Evolutionary conservation across 2,113 vertebrate genomes (phyloP).

Genomic region (Rhinoderma darwinii): DNA sequence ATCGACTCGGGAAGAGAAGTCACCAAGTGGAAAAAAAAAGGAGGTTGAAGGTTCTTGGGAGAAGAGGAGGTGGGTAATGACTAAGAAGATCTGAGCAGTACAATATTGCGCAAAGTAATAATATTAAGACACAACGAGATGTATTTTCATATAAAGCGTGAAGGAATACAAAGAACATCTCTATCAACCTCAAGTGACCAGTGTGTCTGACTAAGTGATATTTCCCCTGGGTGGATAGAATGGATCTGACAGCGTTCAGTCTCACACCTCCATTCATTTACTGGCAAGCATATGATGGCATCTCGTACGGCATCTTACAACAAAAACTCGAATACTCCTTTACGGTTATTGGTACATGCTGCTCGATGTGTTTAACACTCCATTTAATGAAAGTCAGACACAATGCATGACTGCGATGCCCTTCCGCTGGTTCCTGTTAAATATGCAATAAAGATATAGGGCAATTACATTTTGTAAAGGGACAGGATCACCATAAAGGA

Average conservation of each 20-base stretch:
- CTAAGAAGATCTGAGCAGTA: background rate
- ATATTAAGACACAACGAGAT: slow-evolving; percentile 19
- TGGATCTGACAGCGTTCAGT: slow-evolving; percentile 24
- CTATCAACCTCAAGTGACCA: slow-evolving; percentile 28
- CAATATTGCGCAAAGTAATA: background rate
- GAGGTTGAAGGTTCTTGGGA: background rate
- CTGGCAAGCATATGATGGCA: slow-evolving; percentile 18
- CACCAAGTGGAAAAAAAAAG: slow-evolving; percentile 51
- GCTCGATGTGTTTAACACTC: slow-evolving; percentile 39
- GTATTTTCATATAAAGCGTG: background rate
- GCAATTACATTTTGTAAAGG: background rate
- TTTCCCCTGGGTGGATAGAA: slow-evolving; percentile 30
- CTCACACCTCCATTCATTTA: slow-evolving; percentile 45
- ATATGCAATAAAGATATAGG: background rate
- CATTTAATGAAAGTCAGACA: slow-evolving; percentile 21
- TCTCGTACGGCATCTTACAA: slow-evolving; percentile 12
- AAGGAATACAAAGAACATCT: slow-evolving; percentile 14
- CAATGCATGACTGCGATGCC: background rate
- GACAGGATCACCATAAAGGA: background rate
- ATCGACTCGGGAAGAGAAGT: slow-evolving; percentile 61
- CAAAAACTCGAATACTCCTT: slow-evolving; percentile 15
- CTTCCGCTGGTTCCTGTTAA: background rate
- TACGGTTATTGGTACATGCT: slow-evolving; percentile 14
- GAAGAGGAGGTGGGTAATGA: background rate
- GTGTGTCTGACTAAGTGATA: slow-evolving; percentile 33